Percentiles rank a stretch among this genome's conserved stretches.
phyloP scores from a whole-genome alignment of 2,113 vertebrate species.

The Rhineura floridana region DNA sequence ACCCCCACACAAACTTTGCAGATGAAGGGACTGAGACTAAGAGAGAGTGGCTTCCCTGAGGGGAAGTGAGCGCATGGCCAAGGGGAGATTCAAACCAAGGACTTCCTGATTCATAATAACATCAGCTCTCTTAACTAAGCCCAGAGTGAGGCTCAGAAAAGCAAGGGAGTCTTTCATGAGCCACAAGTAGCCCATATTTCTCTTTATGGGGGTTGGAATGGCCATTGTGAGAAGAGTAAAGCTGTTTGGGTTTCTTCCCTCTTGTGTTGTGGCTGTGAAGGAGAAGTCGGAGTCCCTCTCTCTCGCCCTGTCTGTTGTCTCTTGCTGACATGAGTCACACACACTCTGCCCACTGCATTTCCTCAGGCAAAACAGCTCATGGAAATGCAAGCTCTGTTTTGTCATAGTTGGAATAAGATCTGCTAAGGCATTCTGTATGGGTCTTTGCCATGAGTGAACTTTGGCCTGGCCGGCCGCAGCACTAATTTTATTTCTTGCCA shows the following conservation, averaged over 20 bases:
- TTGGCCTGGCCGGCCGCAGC: constrained; percentile 36
- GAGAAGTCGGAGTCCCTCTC: constrained; percentile 18
- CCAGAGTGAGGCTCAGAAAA: background rate
- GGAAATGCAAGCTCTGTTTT: constrained; percentile 52
- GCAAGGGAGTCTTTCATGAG: background rate
- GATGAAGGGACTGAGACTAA: background rate
- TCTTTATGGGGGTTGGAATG: background rate
- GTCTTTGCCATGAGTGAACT: constrained; percentile 39
- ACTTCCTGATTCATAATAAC: background rate
- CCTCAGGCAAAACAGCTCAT: constrained; percentile 59
- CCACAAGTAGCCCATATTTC: background rate
- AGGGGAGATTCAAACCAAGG: background rate
- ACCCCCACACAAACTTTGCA: background rate
- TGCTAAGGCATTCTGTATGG: constrained; percentile 31
- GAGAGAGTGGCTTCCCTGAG: background rate
- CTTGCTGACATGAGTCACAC: constrained; percentile 53
- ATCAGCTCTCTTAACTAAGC: no score
- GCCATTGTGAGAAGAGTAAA: accelerated
- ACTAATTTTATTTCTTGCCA: constrained; percentile 62
- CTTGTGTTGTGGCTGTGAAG: background rate
- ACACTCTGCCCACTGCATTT: constrained; percentile 36
- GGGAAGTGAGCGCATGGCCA: no score
- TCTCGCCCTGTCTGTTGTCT: constrained; percentile 46
- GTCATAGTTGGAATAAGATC: constrained; percentile 60
- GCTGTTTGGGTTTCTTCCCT: background rate